These are phyloP conservation scores for Alloplasta piceator DNA, from an alignment of 2,888 invertebrate species.

Conservation along the genomic window DNA sequence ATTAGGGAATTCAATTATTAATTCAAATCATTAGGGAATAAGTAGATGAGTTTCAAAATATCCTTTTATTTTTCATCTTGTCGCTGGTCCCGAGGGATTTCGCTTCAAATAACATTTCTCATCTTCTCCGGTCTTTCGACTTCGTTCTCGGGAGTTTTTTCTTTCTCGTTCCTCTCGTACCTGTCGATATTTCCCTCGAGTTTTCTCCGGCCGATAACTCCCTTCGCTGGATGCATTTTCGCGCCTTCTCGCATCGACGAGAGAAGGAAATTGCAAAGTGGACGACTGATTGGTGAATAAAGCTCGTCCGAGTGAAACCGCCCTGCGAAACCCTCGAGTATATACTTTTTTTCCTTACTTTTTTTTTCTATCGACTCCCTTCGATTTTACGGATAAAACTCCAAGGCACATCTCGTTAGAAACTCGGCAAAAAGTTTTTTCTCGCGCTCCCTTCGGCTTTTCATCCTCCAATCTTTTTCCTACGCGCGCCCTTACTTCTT, in stretches of 20 bases:
- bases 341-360: slow-evolving; percentile 26
- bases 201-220: slow-evolving; percentile 43
- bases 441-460: slow-evolving; percentile 33
- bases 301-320: slow-evolving; percentile 51
- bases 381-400: slow-evolving; percentile 47
- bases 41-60: slow-evolving; percentile 8
- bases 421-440: slow-evolving; percentile 74
- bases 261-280: slow-evolving; percentile 54
- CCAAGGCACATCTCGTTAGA: slow-evolving; percentile 73
- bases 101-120: slow-evolving; percentile 29
- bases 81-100: slow-evolving; percentile 11
- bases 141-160: slow-evolving; percentile 1
- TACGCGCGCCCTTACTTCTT: slow-evolving; percentile 57
- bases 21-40: slow-evolving; percentile 30
- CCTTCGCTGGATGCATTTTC: slow-evolving; percentile 46
- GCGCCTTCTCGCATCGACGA: slow-evolving; percentile 19
- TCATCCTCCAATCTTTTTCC: slow-evolving; percentile 52
- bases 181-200: slow-evolving; percentile 47
- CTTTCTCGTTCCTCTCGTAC: slow-evolving; percentile 2
- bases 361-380: neutral
- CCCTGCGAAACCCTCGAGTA: slow-evolving; percentile 27
- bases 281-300: slow-evolving; percentile 62
- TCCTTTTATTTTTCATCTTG: slow-evolving; percentile 11
- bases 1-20: no score
- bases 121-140: neutral